A percentile compares a stretch with the other conserved stretches of the same genome.
These are phyloP conservation scores for Ataeniobius toweri DNA, from an alignment of 2,797 vertebrate genomes.

Conservation along the genomic window DNA sequence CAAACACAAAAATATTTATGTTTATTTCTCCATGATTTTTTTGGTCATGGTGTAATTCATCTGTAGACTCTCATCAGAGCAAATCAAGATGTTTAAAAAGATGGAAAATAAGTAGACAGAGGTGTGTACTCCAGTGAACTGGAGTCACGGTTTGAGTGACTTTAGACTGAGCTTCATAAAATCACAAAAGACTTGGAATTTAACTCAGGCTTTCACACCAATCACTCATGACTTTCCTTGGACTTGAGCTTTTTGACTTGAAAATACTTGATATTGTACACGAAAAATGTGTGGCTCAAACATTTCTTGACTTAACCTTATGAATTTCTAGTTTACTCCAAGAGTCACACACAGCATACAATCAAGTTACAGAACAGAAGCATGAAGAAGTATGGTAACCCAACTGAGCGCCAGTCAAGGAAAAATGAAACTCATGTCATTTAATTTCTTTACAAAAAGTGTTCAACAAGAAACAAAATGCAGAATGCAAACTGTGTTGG, in stretches of 20 bases:
- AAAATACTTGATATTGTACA: background rate
- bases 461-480: background rate
- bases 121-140: background rate
- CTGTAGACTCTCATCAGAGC: background rate
- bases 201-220: background rate
- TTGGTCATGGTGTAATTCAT: background rate
- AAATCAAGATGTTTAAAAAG: conserved; percentile 1
- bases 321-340: background rate
- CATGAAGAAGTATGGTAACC: background rate
- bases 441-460: conserved; percentile 1
- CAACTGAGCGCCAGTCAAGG: background rate
- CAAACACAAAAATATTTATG: conserved; percentile 21
- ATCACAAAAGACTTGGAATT: too few relatives aligned
- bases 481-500: background rate
- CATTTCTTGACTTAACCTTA: background rate
- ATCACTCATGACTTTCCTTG: background rate
- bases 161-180: background rate
- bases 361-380: background rate
- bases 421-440: background rate
- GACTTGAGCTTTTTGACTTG: background rate
- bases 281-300: too few relatives aligned
- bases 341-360: background rate
- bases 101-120: background rate
- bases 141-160: background rate
- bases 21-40: background rate